These are phyloP conservation scores for Acanthurus tractus DNA, from an alignment of 2,797 vertebrate genomes.

Conservation along the genomic window DNA sequence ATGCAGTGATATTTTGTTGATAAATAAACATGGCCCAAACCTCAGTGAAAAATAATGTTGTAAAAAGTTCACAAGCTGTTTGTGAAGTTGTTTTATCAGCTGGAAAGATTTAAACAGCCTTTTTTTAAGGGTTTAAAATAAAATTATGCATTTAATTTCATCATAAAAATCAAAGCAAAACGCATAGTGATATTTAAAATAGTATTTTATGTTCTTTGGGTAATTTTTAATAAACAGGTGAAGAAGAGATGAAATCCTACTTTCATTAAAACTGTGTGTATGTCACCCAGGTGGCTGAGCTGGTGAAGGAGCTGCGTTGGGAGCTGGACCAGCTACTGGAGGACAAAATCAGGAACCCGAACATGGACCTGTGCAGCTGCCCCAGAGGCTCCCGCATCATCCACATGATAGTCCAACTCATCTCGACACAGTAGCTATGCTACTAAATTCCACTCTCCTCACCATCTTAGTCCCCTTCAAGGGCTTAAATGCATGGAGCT, in stretches of 20 bases:
- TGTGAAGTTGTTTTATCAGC: background rate
- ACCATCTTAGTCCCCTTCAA: conserved; percentile 1
- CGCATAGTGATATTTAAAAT: background rate
- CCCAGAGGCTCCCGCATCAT: conserved; percentile 97
- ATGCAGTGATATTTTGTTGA: background rate
- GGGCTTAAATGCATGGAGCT: conserved; percentile 37
- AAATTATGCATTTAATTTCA: background rate
- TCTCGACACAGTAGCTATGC: conserved; percentile 90
- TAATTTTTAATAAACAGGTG: background rate
- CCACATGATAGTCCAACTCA: conserved; percentile 93
- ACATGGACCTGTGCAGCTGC: conserved; percentile 93
- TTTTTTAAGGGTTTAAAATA: background rate
- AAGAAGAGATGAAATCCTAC: background rate
- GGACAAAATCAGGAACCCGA: conserved; percentile 96
- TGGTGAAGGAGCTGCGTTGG: conserved; percentile 94
- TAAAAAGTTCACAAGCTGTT: background rate
- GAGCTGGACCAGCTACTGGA: conserved; percentile 96
- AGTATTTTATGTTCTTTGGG: background rate
- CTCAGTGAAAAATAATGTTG: background rate
- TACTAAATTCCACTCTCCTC: background rate
- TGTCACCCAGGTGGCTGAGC: conserved; percentile 90
- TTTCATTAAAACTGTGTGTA: background rate
- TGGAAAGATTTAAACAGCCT: conserved; percentile 1
- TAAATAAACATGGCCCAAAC: background rate
- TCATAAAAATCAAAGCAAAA: background rate